Percentiles rank a stretch among this genome's conserved stretches.
phyloP scores from a whole-genome alignment of 30 jellyfish, hydroid and myxozoan species.

The Morbakka virulenta region DNA sequence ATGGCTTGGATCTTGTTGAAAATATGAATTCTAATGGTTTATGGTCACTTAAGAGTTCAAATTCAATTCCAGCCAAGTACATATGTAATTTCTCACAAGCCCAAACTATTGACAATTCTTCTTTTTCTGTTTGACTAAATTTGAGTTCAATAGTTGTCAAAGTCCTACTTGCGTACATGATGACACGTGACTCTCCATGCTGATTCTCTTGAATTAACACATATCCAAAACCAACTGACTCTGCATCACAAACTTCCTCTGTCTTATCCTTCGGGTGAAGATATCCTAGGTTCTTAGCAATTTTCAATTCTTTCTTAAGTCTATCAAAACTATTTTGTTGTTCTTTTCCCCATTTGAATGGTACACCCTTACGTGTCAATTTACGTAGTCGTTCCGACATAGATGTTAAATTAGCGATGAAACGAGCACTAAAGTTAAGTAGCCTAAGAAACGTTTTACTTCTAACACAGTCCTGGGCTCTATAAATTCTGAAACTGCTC shows the following conservation, averaged over 20 bases:
- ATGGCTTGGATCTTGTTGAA: conserved; percentile 12
- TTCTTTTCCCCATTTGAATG: conserved; percentile 4
- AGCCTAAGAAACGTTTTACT: conserved; percentile 31
- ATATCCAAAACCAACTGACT: conserved; percentile 55
- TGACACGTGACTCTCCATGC: neutral
- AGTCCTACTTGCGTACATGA: conserved; percentile 18
- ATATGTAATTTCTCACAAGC: conserved; percentile 9
- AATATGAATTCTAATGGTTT: conserved; percentile 3
- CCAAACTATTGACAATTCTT: conserved; percentile 4
- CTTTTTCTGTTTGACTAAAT: conserved; percentile 26
- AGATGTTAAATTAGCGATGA: conserved; percentile 4
- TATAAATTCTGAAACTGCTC: conserved; percentile 47
- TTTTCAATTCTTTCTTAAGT: neutral
- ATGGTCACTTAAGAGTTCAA: conserved; percentile 22
- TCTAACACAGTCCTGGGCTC: conserved; percentile 9
- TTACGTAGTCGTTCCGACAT: conserved; percentile 6
- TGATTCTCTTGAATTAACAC: conserved; percentile 43
- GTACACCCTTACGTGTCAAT: neutral
- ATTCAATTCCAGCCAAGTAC: conserved; percentile 1
- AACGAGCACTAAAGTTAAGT: conserved; percentile 12
- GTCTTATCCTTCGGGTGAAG: conserved; percentile 27
- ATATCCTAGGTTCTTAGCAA: conserved; percentile 4
- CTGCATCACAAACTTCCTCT: conserved; percentile 13
- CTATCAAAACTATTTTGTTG: conserved; percentile 1
- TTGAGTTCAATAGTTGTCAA: conserved; percentile 13